Evolutionary conservation across 1,140 invertebrate species (phyloP).

Genomic region (Drosophila fuyamai): DNA sequence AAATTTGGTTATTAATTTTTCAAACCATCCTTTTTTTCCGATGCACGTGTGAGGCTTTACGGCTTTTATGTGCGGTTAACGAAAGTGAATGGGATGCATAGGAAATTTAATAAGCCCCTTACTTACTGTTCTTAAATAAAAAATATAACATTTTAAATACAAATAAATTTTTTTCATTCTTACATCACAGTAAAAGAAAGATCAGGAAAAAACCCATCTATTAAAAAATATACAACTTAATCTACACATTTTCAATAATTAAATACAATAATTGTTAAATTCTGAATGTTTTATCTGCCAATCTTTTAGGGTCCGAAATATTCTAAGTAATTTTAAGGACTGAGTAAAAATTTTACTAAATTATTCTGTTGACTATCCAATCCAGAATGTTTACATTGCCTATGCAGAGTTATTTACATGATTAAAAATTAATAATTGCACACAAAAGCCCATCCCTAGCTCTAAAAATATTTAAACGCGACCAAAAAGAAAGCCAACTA

Average conservation of each 20-base stretch:
- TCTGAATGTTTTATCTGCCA: no score
- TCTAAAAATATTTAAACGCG: constrained; percentile 7
- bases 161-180: not conserved
- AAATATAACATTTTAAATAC: not conserved
- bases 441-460: constrained; percentile 37
- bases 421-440: constrained; percentile 83
- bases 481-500: constrained; percentile 29
- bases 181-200: no score
- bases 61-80: constrained; percentile 2
- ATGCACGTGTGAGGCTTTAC: constrained; percentile 1
- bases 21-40: not conserved
- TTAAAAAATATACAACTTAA: no score
- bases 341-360: not conserved
- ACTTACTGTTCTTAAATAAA: not conserved
- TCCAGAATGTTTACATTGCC: constrained; percentile 34
- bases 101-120: not conserved
- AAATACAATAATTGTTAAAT: no score
- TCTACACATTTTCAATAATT: no score
- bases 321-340: no score
- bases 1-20: constrained; percentile 45
- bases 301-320: no score
- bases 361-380: constrained; percentile 19
- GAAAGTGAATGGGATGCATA: not conserved
- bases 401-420: constrained; percentile 64
- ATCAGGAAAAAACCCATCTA: no score